Base-by-base conservation (phyloP, 2,113 vertebrate species). In the Cathartes aura region DNA sequence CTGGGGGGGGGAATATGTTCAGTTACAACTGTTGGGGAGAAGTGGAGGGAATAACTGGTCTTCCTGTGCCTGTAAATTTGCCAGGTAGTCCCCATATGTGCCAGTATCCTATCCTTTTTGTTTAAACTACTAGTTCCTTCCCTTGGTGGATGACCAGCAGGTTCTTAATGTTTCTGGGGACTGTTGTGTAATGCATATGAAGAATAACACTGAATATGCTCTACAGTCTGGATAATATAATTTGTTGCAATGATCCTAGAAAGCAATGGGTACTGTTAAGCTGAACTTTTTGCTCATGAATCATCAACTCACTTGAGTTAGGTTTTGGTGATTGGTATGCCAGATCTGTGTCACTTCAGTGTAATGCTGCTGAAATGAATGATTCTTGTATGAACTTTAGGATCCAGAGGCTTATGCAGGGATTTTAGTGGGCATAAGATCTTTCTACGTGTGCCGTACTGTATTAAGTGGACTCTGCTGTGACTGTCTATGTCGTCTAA, bases 401-500 rank as follows among this genome's bases (percentile, higher is more conserved):
- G 53, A 15, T 70, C 34, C 45, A 38, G 5, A 23, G 23, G 30
- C 32, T 17, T 56, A 22, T 50, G 21, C 19, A 45, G 70, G 11
- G 23, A 0, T 3, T 34, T 63, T 45, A 34, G 38, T 50, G 40
- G 24, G 36, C 8, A 7, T 32, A 8, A 78, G 55, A 30, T 18
- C 6, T 43, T 68, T 36, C 36, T 19, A 8, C 0, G 0, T 53
- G n/a, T 48, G 56, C 70, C 20, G 11, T 8, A 4, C n/a, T 4
- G 9, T 53, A 19, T 16, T 38, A 38, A 59, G 29, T 40, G 10
- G 29, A 9, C 20, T 78, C 36, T 58, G 21, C 34, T 42, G 38
- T 24, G 32, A 38, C 32, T 47, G 4, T 34, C 11, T 24, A 6
- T 1, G 1, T 26, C 23, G 20, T 59, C 22, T 74, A 26, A 32